Evolutionary conservation across 2,113 vertebrate species (phyloP), one percentile per base, ranked within the genome.

Genomic region (Silurus meridionalis): DNA sequence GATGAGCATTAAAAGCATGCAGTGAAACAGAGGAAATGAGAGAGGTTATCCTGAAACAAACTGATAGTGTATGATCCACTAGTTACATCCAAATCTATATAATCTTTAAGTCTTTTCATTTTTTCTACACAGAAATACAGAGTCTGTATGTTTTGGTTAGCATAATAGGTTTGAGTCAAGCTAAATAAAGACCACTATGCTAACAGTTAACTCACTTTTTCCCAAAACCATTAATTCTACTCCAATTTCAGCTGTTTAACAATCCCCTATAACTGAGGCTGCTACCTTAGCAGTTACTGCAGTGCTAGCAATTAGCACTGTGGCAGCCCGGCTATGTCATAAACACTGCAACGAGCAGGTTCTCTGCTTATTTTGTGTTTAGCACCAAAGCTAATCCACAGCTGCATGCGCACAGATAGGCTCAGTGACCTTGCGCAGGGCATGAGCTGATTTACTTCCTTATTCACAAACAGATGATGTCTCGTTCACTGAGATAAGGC

Each of bases 361-460:
- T 53, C 77, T 60, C 15, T 7, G 58, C 48, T 74, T 66, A 57
- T 58, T 61, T 37, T 37, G 37, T 52, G 48, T 61, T 74, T 87
- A 78, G 48, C 23, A 55, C 37, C 50, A 8, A 67, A 19, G 82
- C 82, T 78, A 78, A 69, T 78, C 25, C 71, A 78, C 60, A 77
- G 60, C 80, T 83, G 86, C 74, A 78, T 23, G 52, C 57, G 2
- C 21, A 57, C 28, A 83, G 86, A 79, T 67, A 69, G 79, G 55
- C 82, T 79, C 72, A 60, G 21, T 79, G 82, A 77, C 82, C 86
- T 71, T 80, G 50, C n/a, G 17, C 77, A 48, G 64, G 69, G 52
- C 46, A 69, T 46, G 46, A 67, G 84, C 58, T 48, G 63, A 69
- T 85, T 85, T 69, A 80, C 53, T 80, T 11, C 57, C 46, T 60